These are phyloP conservation scores for Chroicocephalus ridibundus DNA, from an alignment of 2,113 vertebrate genomes.

Conservation along the genomic window DNA sequence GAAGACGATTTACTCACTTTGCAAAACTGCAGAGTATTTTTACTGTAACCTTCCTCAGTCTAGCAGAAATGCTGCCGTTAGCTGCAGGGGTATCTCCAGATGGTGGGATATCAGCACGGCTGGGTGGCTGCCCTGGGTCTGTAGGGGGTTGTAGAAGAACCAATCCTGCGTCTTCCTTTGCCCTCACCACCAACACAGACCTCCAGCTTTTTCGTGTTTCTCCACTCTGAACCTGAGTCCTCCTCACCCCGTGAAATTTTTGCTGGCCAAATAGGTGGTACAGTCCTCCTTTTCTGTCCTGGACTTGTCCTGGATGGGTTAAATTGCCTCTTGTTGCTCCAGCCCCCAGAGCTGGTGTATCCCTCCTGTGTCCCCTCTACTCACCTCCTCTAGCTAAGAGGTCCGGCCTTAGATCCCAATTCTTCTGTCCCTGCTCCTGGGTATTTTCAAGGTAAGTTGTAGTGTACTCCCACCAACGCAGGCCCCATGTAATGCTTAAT, in stretches of 20 bases:
- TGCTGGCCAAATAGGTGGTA: background rate
- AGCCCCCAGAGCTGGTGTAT: background rate
- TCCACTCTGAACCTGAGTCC: background rate
- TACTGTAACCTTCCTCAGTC: background rate
- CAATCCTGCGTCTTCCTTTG: background rate
- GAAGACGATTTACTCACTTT: background rate
- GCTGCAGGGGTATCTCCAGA: background rate
- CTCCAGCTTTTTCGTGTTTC: background rate
- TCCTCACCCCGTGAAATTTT: background rate
- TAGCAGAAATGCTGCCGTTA: background rate
- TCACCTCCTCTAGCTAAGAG: background rate
- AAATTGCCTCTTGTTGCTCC: background rate
- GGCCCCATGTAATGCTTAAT: accelerated
- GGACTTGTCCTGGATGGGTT: background rate
- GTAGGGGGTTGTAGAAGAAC: accelerated
- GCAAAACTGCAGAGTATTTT: background rate
- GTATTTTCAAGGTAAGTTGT: background rate
- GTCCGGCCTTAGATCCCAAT: background rate
- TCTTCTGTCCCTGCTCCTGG: background rate
- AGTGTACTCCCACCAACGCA: background rate
- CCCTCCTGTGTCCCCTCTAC: background rate
- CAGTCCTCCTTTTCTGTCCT: background rate
- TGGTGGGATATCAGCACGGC: accelerated
- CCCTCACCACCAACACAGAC: background rate
- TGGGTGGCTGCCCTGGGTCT: background rate